Evolutionary conservation across 1,140 invertebrate species (phyloP), one percentile per base, ranked within the genome.

Genomic region (Hyles euphorbiae): DNA sequence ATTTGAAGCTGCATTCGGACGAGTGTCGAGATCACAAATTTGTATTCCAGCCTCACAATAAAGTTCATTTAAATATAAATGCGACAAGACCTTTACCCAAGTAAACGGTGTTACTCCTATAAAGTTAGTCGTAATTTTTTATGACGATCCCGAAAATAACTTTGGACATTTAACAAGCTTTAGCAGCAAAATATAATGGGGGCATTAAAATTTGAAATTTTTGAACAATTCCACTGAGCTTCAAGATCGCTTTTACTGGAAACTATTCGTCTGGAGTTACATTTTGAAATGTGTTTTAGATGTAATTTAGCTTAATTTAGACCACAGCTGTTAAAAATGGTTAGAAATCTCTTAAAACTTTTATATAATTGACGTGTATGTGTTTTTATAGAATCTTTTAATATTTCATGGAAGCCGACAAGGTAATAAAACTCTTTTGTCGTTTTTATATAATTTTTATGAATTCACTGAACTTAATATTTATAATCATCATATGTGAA

Each of bases 11-110:
- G 56, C 53, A 58, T 54, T 59, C 40, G 56, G 55, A 53, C 62
- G 56, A 57, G 70, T 67, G 73, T 68, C 49, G 72, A 72, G 73
- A 78, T 76, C 75, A 63, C 71, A 72, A 80, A 80, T 80, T 80
- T 78, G 75, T 80, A 80, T 80, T 80, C 77, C 70, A 68, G 65
- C 47, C 70, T 76, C 77, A 80, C 68, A 80, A 77, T 80, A 76
- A 76, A 80, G 70, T 74, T 79, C 69, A 80, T 80, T 80, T 80
- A 78, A 78, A 80, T 80, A 80, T 76, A 80, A 80, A 80, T 78
- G 75, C 72, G 74, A 76, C 74, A 78, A 73, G 70, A 73, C 68
- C 70, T 72, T 70, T 75, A 68, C 63, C 68, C 70, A 67, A 70
- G 74, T 76, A 71, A 73, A 74, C 66, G 77, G 59, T 70, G 72